Conservation (phyloP, 2,888 invertebrate species). For the Dendrolimus pini region DNA sequence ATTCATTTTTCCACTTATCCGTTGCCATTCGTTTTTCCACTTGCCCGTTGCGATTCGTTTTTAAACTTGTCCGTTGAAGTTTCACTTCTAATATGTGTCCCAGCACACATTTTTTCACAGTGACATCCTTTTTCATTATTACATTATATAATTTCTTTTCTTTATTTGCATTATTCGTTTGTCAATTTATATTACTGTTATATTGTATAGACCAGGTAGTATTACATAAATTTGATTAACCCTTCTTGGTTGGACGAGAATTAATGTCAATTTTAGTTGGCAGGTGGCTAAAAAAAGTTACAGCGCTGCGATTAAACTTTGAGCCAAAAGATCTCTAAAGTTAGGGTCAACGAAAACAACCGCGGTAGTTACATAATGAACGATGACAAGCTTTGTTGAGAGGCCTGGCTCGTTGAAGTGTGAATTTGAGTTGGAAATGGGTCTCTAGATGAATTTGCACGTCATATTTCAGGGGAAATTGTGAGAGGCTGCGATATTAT, state of each 20-base stretch:
- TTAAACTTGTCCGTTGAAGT: too few species aligned
- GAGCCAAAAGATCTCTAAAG: not conserved
- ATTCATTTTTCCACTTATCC: too few species aligned
- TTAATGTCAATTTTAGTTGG: not conserved
- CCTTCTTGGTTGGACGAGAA: not conserved
- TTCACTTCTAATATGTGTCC: too few species aligned
- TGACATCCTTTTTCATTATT: too few species aligned
- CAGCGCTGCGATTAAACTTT: not conserved
- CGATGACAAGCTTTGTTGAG: not conserved
- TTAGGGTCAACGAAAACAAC: not conserved
- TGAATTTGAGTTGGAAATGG: not conserved
- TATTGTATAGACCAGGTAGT: too few species aligned
- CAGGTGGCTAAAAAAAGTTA: not conserved
- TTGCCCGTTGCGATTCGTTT: too few species aligned
- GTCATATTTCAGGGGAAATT: not conserved
- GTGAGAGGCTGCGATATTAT: not conserved
- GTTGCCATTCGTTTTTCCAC: too few species aligned
- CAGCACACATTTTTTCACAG: too few species aligned
- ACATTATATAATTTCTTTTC: too few species aligned
- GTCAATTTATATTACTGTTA: too few species aligned
- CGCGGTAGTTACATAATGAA: not conserved
- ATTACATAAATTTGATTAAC: too few species aligned
- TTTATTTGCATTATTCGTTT: too few species aligned
- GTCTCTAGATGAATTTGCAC: not conserved
- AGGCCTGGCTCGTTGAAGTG: not conserved